Conservation (phyloP, 2,888 invertebrate species). For the Thymelicus acteon region DNA sequence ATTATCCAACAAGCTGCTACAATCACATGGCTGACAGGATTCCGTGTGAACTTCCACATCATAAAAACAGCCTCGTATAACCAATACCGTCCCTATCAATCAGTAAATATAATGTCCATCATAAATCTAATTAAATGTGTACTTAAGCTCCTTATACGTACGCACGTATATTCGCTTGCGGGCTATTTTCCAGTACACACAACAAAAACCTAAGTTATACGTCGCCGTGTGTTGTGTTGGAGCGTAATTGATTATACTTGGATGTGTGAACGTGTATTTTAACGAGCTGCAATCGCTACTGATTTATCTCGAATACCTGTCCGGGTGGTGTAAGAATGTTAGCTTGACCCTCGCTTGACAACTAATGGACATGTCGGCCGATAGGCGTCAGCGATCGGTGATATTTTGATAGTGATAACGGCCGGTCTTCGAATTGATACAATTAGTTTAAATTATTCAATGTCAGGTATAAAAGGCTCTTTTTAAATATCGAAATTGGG, state of each 20-base stretch:
- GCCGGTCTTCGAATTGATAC: too few species aligned
- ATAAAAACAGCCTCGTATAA: not conserved
- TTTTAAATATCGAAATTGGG: too few species aligned
- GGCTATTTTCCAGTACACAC: conserved; percentile 18
- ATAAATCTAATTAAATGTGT: conserved; percentile 32
- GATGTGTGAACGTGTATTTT: conserved; percentile 31
- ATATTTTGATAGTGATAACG: too few species aligned
- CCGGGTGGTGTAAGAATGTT: conserved; percentile 1
- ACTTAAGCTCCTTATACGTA: conserved; percentile 20
- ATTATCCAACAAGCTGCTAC: too few species aligned
- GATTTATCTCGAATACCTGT: conserved; percentile 18
- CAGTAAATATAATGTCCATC: conserved; percentile 10
- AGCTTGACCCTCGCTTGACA: not conserved
- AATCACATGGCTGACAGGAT: not conserved
- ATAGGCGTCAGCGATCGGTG: too few species aligned
- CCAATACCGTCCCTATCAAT: conserved; percentile 3
- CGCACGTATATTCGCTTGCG: not conserved
- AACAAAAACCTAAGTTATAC: conserved; percentile 27
- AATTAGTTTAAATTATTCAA: too few species aligned
- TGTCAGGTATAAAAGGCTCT: too few species aligned
- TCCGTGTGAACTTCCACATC: not conserved
- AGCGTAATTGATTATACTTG: conserved; percentile 25
- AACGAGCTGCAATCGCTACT: conserved; percentile 16
- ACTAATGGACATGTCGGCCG: not conserved
- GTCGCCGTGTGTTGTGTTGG: not conserved